Evolutionary conservation across 1,140 invertebrate species (phyloP), one percentile per base, ranked within the genome.

Genomic region (Drosophila aff.): DNA sequence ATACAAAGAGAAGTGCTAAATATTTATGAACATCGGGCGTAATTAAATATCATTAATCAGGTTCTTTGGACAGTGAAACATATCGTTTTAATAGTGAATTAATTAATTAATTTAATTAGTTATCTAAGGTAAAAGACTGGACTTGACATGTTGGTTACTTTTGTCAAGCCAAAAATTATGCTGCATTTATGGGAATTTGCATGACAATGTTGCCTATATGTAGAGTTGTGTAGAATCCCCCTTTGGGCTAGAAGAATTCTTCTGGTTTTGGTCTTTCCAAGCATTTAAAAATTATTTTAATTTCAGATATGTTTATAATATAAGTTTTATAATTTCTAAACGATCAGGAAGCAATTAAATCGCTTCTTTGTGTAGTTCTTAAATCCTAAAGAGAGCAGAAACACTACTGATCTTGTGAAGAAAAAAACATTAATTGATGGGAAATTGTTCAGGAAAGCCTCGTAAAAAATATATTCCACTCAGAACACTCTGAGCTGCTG

Each of bases 131-230:
- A 58, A 18, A 5, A 8, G 5, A 15, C 15, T 6, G 11, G 9
- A 65, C 63, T 15, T 36, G 63, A 44, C 16, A 36, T 44, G 16
- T 0, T 2, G 9, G 3, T 2, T 10, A 61, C 5, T 18, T 13
- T 36, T 18, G 11, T 8, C 1, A n/a, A 13, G 7, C 63, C 38
- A 2, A 44, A 63, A 65, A 65, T 58, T 62, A 65, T 63, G 63
- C 63, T 33, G 16, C 18, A 36, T 26, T 40, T 23, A n/a, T 23
- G 26, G n/a, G 21, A 9, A 33, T 41, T 41, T 21, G 18, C 52
- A 13, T 36, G 10, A 36, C 33, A 33, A 41, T 41, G 55, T 26
- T 11, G 28, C 4, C n/a, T 23, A 23, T 28, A 7, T 31, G 49
- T 52, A 53, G 28, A 36, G 0, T 21, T 2, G 31, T 36, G 50